Evolutionary conservation across 2,113 vertebrate genomes (phyloP).

Genomic region (Indicator maculatus): DNA sequence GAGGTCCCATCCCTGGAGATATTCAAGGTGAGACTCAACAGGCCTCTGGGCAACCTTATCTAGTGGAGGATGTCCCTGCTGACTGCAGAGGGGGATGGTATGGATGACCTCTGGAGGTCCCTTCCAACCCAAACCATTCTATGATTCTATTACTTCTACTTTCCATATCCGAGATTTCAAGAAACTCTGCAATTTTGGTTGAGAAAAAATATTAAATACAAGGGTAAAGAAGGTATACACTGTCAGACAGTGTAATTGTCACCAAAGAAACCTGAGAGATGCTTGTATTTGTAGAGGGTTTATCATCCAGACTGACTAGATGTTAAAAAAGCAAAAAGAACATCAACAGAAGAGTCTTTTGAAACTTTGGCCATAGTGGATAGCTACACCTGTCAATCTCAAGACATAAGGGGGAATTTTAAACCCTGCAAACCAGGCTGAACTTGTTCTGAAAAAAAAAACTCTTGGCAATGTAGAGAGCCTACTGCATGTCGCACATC

Average conservation of each 20-base stretch:
- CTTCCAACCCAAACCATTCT: no score
- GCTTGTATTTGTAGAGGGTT: background rate
- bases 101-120: no score
- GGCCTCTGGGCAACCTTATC: no score
- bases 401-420: background rate
- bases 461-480: background rate
- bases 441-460: background rate
- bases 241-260: background rate
- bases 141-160: background rate
- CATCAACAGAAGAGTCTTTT: background rate
- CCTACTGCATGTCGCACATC: background rate
- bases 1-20: no score
- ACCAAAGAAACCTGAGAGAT: background rate
- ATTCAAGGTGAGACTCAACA: no score
- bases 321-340: background rate
- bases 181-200: background rate
- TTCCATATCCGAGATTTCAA: background rate
- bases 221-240: background rate
- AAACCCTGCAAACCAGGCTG: background rate
- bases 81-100: no score
- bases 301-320: background rate
- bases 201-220: background rate
- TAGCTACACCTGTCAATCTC: background rate
- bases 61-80: no score
- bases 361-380: background rate